Base-by-base conservation (phyloP, 2,888 invertebrate genomes). In the Stramonita haemastoma region DNA sequence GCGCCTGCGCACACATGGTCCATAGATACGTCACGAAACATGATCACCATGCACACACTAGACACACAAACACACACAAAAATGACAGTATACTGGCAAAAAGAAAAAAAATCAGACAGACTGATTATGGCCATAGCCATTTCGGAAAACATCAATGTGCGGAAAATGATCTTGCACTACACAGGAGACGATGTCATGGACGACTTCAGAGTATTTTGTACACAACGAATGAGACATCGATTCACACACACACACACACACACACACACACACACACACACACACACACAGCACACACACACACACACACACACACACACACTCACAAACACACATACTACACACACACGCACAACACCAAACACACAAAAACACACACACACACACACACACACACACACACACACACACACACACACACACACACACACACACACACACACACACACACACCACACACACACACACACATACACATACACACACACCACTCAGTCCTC, bases 171-270 rank as follows among this genome's bases (percentile, higher is more conserved):
- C 46, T 46, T 46, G 46, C 46, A 5, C 46, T 46, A 46, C 8
- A 46, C 46, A 46, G 4, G 8, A 46, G 8, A 46, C 46, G 46
- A 46, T 46, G 46, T 46, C 8, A 46, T 46, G 46, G 46, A 46
- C 46, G 46, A 46, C 46, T 46, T 46, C 2, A 46, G 46, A 46
- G 46, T 46, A n/a, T n/a, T n/a, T n/a, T n/a, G 2, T 46, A 46
- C 46, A 46, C 46, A 8, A 46, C 46, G 46, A 46, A 8, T 46
- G 46, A 46, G 8, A 77, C 32, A 73, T 0, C 73, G n/a, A 73
- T 36, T 73, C 87, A 87, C 77, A 87, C 79, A 79, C 87, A 56
- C 73, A 77, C 73, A 87, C 46, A 77, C 85, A 85, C 85, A 85
- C 85, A 57, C 85, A 34, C 85, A 57, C 85, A 34, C 56, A 85